Evolutionary conservation across 1,140 invertebrate species (phyloP).

Genomic region (Sycobia sp.): DNA sequence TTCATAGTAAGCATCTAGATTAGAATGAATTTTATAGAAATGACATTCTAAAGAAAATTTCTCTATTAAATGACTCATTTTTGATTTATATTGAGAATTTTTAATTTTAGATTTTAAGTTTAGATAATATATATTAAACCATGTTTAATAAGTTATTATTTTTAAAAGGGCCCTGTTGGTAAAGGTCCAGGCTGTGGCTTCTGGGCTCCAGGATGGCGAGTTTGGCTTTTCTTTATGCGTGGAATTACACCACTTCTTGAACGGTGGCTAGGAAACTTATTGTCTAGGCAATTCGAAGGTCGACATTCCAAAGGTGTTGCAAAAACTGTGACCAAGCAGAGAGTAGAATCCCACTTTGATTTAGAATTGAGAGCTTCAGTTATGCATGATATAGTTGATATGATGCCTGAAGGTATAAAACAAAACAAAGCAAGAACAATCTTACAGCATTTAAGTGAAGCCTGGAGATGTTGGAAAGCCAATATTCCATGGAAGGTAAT

Average conservation of each 20-base stretch:
- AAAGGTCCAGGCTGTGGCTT: constrained; percentile 99
- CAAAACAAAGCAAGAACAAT: constrained; percentile 99
- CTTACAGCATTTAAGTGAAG: constrained; percentile 97
- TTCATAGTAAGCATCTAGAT: too few relatives aligned
- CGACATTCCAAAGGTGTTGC: constrained; percentile 98
- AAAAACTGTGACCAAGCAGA: constrained; percentile 99
- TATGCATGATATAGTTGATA: constrained; percentile 99
- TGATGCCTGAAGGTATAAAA: constrained; percentile 99
- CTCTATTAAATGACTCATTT: not conserved
- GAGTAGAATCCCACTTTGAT: constrained; percentile 99
- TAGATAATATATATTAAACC: constrained; percentile 13
- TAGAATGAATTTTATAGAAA: too few relatives aligned
- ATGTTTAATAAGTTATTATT: constrained; percentile 3
- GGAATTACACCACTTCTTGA: constrained; percentile 98
- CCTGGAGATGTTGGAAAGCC: constrained; percentile 99
- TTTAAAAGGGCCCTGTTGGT: constrained; percentile 86
- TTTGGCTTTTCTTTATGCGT: constrained; percentile 99
- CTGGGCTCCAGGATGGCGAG: constrained; percentile 99
- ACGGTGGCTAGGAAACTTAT: constrained; percentile 96
- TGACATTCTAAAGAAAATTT: too few relatives aligned
- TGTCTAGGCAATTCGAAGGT: constrained; percentile 98
- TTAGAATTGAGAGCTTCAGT: constrained; percentile 95
- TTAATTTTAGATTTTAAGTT: too few relatives aligned
- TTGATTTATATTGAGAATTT: not conserved
- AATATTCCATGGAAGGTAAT: constrained; percentile 99